A percentile compares a stretch with the other conserved stretches of the same genome.
Evolutionary conservation across 2,797 vertebrate genomes (phyloP).

Genomic region (Perdix hodgsoniae): DNA sequence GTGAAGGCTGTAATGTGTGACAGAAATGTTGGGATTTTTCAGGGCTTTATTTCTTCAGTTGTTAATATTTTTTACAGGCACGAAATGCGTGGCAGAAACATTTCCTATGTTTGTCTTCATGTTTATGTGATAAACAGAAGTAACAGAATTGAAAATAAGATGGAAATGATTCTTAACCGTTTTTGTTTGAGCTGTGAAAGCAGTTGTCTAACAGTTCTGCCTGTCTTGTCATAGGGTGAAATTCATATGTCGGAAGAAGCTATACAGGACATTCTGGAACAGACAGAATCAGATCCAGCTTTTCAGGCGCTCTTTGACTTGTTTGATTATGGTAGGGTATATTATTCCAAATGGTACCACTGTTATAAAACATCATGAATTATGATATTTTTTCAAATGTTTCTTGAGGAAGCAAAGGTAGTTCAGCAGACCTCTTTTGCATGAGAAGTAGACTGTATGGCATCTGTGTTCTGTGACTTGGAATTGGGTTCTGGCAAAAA

Average conservation of each 20-base stretch:
- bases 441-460: not conserved
- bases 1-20: not conserved
- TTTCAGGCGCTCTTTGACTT: constrained; percentile 98
- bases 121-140: not conserved
- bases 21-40: not conserved
- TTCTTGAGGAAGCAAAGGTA: not conserved
- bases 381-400: not conserved
- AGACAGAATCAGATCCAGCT: constrained; percentile 97
- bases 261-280: constrained; percentile 96
- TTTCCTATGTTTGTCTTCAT: not conserved
- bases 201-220: not conserved
- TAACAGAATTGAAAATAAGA: not conserved
- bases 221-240: constrained; percentile 85
- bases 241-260: constrained; percentile 98
- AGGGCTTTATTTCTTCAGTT: not conserved
- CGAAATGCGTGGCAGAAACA: not conserved
- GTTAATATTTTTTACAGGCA: not conserved
- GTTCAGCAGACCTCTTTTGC: not conserved
- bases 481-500: not conserved
- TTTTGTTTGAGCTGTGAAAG: not conserved
- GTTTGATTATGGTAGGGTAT: constrained; percentile 91
- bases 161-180: not conserved
- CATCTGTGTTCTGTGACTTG: not conserved
- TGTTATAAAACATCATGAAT: not conserved
- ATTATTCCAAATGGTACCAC: not conserved